Conservation (phyloP, 1,140 invertebrate species). For the Drosophila grimshawi region DNA sequence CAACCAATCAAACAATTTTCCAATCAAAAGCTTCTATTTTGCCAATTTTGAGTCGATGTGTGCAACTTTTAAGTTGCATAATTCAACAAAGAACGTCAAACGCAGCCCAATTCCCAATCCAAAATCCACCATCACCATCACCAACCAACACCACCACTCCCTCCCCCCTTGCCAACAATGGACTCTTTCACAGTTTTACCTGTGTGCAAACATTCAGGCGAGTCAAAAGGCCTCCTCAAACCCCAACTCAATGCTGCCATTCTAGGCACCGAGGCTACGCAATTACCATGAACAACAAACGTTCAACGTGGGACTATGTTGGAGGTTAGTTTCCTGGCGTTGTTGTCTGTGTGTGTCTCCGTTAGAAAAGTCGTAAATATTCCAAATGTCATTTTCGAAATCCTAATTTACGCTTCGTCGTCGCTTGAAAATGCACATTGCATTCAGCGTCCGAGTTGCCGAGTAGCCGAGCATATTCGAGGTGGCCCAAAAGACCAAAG, state of each 20-base stretch:
- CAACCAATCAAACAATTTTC: constrained; percentile 83
- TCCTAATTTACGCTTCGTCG: constrained; percentile 84
- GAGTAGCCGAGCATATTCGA: too few species aligned
- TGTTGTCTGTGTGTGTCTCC: constrained; percentile 1
- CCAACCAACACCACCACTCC: not conserved
- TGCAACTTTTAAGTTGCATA: constrained; percentile 82
- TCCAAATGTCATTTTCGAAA: constrained; percentile 84
- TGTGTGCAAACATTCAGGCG: constrained; percentile 59
- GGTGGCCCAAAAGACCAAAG: constrained; percentile 38
- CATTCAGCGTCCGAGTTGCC: constrained; percentile 39
- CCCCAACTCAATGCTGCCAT: not conserved
- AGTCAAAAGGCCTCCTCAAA: not conserved
- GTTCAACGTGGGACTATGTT: constrained; percentile 9
- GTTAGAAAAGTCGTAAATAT: constrained; percentile 83
- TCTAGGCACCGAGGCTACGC: constrained; percentile 58
- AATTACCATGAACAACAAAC: constrained; percentile 81
- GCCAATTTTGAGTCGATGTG: constrained; percentile 73
- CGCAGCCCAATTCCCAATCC: not conserved
- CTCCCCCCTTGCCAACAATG: constrained; percentile 2
- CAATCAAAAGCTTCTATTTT: constrained; percentile 76
- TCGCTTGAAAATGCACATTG: constrained; percentile 80
- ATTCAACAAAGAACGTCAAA: constrained; percentile 75
- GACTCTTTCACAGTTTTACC: constrained; percentile 38
- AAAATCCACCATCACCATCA: too few species aligned
- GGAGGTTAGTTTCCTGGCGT: not conserved